Evolutionary conservation across 2,113 vertebrate genomes (phyloP), one percentile per base, ranked within the genome.

Genomic region (Carassius gibelio): DNA sequence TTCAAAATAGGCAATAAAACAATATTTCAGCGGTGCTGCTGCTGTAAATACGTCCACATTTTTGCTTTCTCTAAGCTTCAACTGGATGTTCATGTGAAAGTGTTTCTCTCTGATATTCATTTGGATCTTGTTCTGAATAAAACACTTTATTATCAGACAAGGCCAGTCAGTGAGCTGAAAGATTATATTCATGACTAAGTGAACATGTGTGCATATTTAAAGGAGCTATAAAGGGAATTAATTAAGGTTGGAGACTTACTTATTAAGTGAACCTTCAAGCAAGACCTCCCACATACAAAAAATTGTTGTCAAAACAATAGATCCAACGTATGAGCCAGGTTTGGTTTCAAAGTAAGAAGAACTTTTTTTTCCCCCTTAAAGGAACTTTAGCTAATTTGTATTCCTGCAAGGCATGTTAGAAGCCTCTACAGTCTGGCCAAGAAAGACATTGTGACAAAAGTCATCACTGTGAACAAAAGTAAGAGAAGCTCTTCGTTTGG

Each of bases 401-500:
- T 89, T 87, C 88, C 50, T 38, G 34, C 15, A 69, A 50, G 59
- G 36, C 26, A 83, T 36, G 62, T 50, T 15, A 50, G 66, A 87
- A 72, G 42, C 75, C 64, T 66, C 57, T 50, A 23, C 71, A 52
- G 87, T 77, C 81, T 86, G 87, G 62, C 52, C 69, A 55, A 71
- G 85, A 80, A 81, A 83, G 85, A 86, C 82, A 34, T 76, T 9
- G 83, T 75, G 87, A 88, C 87, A 83, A 69, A 86, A 86, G 84
- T 87, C 83, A 89, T 87, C 81, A 89, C 50, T n/a, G 57, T 83
- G 85, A 85, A 87, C 83, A 85, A 74, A 87, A 85, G 85, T 75
- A 66, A 75, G 23, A 85, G 78, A 62, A 83, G 84, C 75, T 84
- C 68, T 84, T 80, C n/a, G 84, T 81, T 85, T 75, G 61, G 57